Conservation (phyloP, 2,888 invertebrate genomes). For the Tinea trinotella region DNA sequence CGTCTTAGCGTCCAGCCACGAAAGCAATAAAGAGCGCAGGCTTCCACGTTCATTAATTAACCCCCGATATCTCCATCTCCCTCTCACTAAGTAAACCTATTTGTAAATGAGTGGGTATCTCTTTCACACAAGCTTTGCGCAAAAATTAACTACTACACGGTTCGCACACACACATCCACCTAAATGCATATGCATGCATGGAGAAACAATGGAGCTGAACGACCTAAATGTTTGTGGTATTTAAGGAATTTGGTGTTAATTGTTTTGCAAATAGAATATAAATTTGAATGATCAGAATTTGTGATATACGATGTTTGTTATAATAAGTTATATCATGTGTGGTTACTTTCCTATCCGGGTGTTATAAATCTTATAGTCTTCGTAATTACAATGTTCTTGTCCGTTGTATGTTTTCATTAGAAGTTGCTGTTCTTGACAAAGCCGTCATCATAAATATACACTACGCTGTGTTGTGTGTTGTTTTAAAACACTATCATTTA, state of each 20-base stretch:
- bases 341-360: constrained; percentile 62
- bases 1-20: constrained; percentile 69
- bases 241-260: constrained; percentile 50
- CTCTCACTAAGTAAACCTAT: constrained; percentile 54
- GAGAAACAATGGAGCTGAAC: constrained; percentile 23
- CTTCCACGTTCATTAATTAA: constrained; percentile 75
- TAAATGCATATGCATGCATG: constrained; percentile 57
- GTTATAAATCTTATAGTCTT: constrained; percentile 68
- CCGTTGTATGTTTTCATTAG: constrained; percentile 68
- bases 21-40: constrained; percentile 73
- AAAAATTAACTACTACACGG: constrained; percentile 70
- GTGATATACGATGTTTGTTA: not conserved
- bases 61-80: constrained; percentile 52
- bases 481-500: not conserved
- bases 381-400: constrained; percentile 71
- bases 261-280: constrained; percentile 43
- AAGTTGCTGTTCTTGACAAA: not conserved
- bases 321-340: constrained; percentile 44
- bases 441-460: not conserved
- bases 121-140: constrained; percentile 68
- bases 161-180: constrained; percentile 45
- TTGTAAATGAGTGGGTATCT: constrained; percentile 66
- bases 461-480: not conserved
- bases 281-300: constrained; percentile 30
- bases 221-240: constrained; percentile 35